phyloP scores from a whole-genome alignment of 2,113 vertebrate species.

The Athene cunicularia region DNA sequence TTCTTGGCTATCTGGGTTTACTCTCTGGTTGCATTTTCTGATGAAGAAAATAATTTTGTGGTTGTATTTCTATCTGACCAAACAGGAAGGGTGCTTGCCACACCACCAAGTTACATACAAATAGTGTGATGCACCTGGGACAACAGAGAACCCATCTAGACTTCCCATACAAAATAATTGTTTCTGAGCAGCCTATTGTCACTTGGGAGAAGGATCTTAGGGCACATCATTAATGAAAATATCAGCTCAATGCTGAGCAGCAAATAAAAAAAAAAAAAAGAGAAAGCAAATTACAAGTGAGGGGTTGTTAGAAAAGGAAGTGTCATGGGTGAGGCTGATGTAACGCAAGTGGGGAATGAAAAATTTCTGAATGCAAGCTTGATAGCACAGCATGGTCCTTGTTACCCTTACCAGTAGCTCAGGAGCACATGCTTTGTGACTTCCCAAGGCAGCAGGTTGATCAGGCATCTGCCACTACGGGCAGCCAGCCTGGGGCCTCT shows the following conservation, averaged over 20 bases:
- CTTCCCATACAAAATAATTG: neutral
- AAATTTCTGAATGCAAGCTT: neutral
- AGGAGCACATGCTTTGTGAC: rapidly evolving
- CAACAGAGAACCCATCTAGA: neutral
- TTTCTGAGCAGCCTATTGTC: neutral
- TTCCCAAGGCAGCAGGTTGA: neutral
- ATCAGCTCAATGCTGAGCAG: neutral
- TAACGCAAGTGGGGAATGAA: neutral
- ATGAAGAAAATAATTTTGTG: neutral
- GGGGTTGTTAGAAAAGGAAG: neutral
- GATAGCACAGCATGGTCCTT: neutral
- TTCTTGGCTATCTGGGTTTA: neutral
- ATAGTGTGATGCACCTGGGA: no score
- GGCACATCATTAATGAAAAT: rapidly evolving
- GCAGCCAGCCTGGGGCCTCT: neutral
- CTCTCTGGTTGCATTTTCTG: neutral
- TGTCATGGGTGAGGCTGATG: neutral
- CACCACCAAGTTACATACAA: neutral
- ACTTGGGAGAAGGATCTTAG: neutral
- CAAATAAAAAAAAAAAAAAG: neutral
- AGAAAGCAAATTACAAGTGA: neutral
- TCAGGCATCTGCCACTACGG: rapidly evolving
- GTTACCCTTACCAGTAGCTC: neutral
- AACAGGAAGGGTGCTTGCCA: neutral
- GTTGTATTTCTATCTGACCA: neutral